Evolutionary conservation across 2,797 vertebrate species (phyloP).

Genomic region (Lepilemur septentrionalis): DNA sequence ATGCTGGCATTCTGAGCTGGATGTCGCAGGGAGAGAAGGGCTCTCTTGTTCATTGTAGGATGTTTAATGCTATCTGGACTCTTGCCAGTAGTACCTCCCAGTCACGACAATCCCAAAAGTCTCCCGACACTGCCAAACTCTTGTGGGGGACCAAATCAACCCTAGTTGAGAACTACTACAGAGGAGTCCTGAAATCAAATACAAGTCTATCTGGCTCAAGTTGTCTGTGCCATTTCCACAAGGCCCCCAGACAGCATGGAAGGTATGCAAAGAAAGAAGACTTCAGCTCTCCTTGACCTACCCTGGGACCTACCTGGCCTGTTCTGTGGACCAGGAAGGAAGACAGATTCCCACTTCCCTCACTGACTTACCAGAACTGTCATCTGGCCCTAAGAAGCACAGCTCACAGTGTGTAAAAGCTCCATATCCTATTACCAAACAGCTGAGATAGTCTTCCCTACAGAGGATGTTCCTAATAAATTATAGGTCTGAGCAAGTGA

Average conservation of each 20-base stretch:
- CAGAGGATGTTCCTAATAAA: slow-evolving; percentile 61
- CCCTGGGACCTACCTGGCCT: background rate
- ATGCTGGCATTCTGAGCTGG: background rate
- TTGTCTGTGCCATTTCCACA: background rate
- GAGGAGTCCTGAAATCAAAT: background rate
- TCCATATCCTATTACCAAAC: slow-evolving; percentile 60
- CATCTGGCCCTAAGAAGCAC: background rate
- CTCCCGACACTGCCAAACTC: background rate
- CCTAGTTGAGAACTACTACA: background rate
- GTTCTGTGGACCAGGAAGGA: background rate
- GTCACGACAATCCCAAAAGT: background rate
- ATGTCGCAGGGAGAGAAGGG: too few relatives aligned
- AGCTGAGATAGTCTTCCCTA: slow-evolving; percentile 47
- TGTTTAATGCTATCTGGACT: background rate
- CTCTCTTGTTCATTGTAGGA: background rate
- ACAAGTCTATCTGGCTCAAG: background rate
- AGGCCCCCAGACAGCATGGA: background rate
- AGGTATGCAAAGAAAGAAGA: background rate
- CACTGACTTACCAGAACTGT: background rate
- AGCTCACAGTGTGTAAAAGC: background rate
- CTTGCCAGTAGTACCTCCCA: background rate
- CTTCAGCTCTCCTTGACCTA: background rate
- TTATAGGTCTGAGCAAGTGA: slow-evolving; percentile 55
- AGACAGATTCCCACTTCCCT: background rate
- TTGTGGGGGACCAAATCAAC: background rate